Evolutionary conservation across 2,113 vertebrate species (phyloP), one percentile per base, ranked within the genome.

Genomic region (Pseudonaja textilis): DNA sequence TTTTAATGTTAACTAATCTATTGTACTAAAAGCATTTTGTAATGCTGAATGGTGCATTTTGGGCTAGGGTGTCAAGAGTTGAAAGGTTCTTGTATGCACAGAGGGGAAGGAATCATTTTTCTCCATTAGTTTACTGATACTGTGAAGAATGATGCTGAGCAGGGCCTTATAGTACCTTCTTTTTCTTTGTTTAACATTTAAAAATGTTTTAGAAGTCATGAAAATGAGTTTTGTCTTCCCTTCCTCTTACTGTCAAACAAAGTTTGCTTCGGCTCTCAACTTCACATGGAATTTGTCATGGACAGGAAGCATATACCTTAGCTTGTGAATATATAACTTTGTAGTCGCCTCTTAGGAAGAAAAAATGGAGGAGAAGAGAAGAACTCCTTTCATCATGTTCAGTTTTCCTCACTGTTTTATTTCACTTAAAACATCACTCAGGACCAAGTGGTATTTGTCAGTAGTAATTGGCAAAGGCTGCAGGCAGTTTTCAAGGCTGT

Each of bases 391-490:
- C 96, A 98, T 98, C 97, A 93, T 90, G 95, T 93, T 94, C 96
- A 29, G 81, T 90, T 95, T 94, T 96, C 96, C 88, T 95, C 94
- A 2, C 96, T 97, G 96, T 95, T 98, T 97, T 97, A 95, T 97
- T 97, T 98, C 97, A 96, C 96, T 96, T 85, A 93, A 93, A 93
- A 91, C 96, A 96, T 97, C 96, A 96, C 97, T 98, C 97, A 95
- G 92, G 5, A 96, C 94, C 97, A 97, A 97, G 97, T 96, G 98
- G 97, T 95, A 92, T 97, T 96, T 97, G 97, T 98, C 97, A 97
- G 97, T 93, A 89, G 95, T 96, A 97, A 96, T 95, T 96, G 97
- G 97, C 96, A 92, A 95, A 85, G 0, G 96, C 97, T 93, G 92
- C 94, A 96, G 97, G 97, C 96, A 22, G 93, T 96, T 97, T 97